Conservation (phyloP, 2,888 invertebrate genomes). For the Netelia melanura region DNA sequence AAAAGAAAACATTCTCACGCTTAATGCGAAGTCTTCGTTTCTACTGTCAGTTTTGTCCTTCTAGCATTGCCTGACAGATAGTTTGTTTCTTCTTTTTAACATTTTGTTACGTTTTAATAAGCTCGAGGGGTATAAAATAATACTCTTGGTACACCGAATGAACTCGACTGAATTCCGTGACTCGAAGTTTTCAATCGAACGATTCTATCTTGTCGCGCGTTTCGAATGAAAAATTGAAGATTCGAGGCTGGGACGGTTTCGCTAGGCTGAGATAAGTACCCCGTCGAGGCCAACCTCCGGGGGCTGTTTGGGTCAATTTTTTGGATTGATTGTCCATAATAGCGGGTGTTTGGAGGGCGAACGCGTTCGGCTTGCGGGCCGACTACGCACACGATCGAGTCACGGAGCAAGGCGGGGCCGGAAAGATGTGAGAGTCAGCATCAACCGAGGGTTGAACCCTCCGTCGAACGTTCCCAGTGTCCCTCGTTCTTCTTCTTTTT, state of each 20-base stretch:
- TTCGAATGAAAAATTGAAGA: constrained; percentile 66
- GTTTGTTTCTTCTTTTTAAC: not conserved
- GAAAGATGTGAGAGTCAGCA: constrained; percentile 83
- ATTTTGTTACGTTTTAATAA: not conserved
- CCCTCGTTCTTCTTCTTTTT: constrained; percentile 62
- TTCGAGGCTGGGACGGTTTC: constrained; percentile 42
- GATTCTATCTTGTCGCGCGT: constrained; percentile 39
- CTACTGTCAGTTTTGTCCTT: not conserved
- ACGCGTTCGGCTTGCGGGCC: constrained; percentile 63
- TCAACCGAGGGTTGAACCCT: constrained; percentile 81
- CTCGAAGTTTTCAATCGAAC: constrained; percentile 46
- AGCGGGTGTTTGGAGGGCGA: constrained; percentile 80
- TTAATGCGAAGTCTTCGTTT: not conserved
- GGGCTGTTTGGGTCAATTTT: constrained; percentile 71
- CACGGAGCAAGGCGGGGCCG: constrained; percentile 81
- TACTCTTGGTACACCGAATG: not conserved
- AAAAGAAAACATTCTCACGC: constrained; percentile 50
- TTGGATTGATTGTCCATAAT: constrained; percentile 84
- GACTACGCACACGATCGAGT: constrained; percentile 76
- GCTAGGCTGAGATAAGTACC: constrained; percentile 61
- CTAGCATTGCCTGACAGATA: not conserved
- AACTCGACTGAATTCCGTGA: constrained; percentile 7
- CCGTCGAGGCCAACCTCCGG: constrained; percentile 64
- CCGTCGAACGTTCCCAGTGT: constrained; percentile 59
- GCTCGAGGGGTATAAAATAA: not conserved